These are phyloP conservation scores for Chrysemys picta DNA, from an alignment of 2,113 vertebrate species.

Conservation along the genomic window DNA sequence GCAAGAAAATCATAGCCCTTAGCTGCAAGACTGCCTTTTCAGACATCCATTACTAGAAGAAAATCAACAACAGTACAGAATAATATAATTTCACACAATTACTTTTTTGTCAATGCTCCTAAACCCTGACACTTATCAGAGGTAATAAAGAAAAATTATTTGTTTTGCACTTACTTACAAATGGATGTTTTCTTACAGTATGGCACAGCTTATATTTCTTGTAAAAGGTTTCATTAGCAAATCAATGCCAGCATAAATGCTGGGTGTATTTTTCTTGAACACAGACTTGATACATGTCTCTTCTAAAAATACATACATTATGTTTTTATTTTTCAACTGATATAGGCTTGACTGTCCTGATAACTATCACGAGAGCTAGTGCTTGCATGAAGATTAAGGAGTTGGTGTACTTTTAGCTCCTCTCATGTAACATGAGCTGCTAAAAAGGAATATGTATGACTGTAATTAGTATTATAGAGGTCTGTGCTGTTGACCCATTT, in stretches of 20 bases:
- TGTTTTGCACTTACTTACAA: constrained; percentile 18
- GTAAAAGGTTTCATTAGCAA: neutral
- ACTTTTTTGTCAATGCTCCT: constrained; percentile 9
- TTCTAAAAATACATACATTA: neutral
- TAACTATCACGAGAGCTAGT: accelerated
- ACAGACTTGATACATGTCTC: neutral
- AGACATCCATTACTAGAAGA: constrained; percentile 70
- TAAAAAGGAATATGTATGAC: neutral
- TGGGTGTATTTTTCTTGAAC: neutral
- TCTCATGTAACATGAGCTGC: neutral
- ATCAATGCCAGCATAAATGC: neutral
- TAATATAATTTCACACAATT: constrained; percentile 29
- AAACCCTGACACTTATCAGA: constrained; percentile 2
- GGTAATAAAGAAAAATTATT: constrained; percentile 15
- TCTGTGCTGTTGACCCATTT: neutral
- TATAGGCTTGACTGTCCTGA: neutral
- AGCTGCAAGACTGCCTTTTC: constrained; percentile 63
- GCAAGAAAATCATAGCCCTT: constrained; percentile 68
- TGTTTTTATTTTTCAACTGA: neutral
- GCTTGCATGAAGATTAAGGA: neutral
- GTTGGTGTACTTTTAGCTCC: neutral
- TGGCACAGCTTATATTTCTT: neutral
- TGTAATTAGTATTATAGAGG: neutral
- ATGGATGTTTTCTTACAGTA: neutral
- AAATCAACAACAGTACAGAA: constrained; percentile 45